These are phyloP conservation scores for Cyprinodon tularosa DNA, from an alignment of 2,113 vertebrate species.

Conservation along the genomic window DNA sequence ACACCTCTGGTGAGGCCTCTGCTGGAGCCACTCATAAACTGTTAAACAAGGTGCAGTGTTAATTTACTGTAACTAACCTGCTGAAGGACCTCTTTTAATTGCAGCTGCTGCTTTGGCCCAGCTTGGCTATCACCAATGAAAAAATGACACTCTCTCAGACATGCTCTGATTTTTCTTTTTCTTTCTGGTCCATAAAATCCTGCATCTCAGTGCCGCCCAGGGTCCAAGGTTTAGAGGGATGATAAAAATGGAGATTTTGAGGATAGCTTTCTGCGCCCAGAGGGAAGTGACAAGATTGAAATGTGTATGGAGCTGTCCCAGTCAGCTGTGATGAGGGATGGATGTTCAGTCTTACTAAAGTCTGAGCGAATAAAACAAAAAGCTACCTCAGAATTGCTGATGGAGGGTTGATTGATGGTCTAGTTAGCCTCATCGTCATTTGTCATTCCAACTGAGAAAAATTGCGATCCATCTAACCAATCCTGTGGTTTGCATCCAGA, in stretches of 20 bases:
- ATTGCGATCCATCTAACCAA: conserved; percentile 65
- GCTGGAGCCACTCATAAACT: conserved; percentile 81
- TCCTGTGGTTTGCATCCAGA: conserved; percentile 46
- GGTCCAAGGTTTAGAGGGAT: conserved; percentile 72
- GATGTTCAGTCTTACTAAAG: conserved; percentile 59
- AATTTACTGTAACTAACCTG: conserved; percentile 77
- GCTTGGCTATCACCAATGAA: conserved; percentile 23
- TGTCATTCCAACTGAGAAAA: conserved; percentile 45
- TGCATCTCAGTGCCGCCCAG: conserved; percentile 52
- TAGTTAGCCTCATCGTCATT: conserved; percentile 70
- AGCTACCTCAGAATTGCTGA: conserved; percentile 72
- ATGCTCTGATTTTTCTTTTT: conserved; percentile 51
- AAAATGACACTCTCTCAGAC: conserved; percentile 21
- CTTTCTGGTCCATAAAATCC: conserved; percentile 68
- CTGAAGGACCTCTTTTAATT: conserved; percentile 71
- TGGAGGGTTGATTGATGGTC: conserved; percentile 69
- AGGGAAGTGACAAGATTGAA: conserved; percentile 74
- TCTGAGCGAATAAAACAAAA: conserved; percentile 73
- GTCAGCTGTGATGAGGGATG: conserved; percentile 66
- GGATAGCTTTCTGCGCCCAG: conserved; percentile 51
- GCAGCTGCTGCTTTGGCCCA: conserved; percentile 36
- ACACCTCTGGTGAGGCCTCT: conserved; percentile 77
- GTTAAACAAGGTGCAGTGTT: conserved; percentile 79
- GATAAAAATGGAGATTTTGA: conserved; percentile 76
- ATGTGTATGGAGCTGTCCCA: conserved; percentile 60